A percentile compares a stretch with the other conserved stretches of the same genome.
Conservation (phyloP, 2,888 invertebrate genomes). For the Rhodophaea formosa region DNA sequence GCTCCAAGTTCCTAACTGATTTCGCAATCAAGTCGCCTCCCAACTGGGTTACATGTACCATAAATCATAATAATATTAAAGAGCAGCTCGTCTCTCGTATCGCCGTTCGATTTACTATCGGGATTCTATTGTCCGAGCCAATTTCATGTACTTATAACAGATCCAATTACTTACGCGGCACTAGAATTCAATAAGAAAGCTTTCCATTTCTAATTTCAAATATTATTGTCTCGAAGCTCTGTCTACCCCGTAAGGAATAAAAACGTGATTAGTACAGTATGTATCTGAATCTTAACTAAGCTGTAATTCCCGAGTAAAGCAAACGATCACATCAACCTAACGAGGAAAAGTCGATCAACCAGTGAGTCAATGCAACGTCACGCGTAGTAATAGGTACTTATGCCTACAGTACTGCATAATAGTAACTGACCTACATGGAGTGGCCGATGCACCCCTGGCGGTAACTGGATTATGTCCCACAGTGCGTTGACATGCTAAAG, state of each 20-base stretch:
- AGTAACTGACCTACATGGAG: constrained; percentile 67
- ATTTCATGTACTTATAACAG: constrained; percentile 1
- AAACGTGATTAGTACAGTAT: too few species aligned
- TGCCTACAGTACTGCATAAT: constrained; percentile 41
- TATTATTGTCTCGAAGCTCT: too few species aligned
- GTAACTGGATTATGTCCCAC: constrained; percentile 59
- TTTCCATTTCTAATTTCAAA: too few species aligned
- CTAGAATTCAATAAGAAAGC: too few species aligned
- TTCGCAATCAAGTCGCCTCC: constrained; percentile 45
- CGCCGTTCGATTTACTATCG: constrained; percentile 12
- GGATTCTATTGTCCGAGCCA: constrained; percentile 13
- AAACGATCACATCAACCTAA: not conserved
- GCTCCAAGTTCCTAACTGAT: constrained; percentile 51
- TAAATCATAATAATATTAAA: constrained; percentile 68
- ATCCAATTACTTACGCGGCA: not conserved
- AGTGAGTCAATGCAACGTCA: constrained; percentile 41
- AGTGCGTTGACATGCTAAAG: constrained; percentile 49
- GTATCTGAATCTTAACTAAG: too few species aligned
- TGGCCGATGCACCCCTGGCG: constrained; percentile 32
- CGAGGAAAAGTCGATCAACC: constrained; percentile 4
- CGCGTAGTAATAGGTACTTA: constrained; percentile 37
- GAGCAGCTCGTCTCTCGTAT: constrained; percentile 36
- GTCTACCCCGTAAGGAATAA: too few species aligned
- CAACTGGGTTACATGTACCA: constrained; percentile 62
- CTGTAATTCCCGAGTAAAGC: not conserved